Conservation (phyloP, 2,113 vertebrate species). For the Hiodon alosoides region DNA sequence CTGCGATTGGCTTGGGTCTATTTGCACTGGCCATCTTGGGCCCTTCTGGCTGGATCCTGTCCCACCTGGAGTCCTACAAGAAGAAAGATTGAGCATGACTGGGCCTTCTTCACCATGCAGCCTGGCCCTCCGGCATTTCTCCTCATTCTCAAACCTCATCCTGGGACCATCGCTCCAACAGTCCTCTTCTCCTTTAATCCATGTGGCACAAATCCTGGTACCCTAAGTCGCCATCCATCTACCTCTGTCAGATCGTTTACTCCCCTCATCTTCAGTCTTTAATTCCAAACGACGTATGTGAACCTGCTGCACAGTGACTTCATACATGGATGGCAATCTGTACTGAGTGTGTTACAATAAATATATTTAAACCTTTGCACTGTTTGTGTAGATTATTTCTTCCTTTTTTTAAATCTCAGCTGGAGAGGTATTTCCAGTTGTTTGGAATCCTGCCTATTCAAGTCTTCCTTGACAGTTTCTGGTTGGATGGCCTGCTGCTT, state of each 20-base stretch:
- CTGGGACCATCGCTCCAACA: neutral
- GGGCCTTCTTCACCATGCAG: no score
- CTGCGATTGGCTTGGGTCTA: constrained; percentile 22
- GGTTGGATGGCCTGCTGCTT: no score
- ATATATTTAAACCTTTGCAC: constrained; percentile 19
- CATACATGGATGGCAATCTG: neutral
- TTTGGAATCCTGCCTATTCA: no score
- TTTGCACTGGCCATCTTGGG: constrained; percentile 50
- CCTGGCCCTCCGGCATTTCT: neutral
- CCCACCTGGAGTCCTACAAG: constrained; percentile 63
- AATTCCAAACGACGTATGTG: neutral
- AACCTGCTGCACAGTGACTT: neutral
- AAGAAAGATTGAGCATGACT: constrained; percentile 36
- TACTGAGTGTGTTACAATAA: constrained; percentile 15
- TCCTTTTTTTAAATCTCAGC: no score
- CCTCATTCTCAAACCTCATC: neutral
- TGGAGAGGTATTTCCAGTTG: no score
- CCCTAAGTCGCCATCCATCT: neutral
- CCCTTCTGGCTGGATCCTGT: constrained; percentile 62
- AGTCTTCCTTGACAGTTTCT: no score
- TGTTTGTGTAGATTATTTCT: neutral
- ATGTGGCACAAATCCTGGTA: neutral
- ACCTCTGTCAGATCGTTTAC: constrained; percentile 13
- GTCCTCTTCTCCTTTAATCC: neutral
- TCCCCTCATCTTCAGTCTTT: neutral